Evolutionary conservation across 2,888 invertebrate species (phyloP), one percentile per base, ranked within the genome.

Genomic region (Caenorhabditis doughertyi): DNA sequence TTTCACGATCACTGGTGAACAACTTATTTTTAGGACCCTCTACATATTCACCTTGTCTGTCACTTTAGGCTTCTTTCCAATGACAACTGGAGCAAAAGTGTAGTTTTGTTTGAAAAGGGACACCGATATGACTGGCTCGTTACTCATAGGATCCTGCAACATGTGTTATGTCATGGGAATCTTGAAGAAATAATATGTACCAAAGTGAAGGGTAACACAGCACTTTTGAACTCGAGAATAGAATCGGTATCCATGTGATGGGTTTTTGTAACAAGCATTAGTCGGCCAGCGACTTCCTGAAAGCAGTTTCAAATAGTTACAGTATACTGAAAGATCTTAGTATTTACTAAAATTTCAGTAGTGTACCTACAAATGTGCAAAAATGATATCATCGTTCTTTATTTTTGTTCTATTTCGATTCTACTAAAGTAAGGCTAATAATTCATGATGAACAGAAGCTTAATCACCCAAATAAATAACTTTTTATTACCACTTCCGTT

Each of bases 61-160:
- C 39, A 23, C 49, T 44, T 68, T 77, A 8, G 77, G 60, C 27
- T 77, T 77, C n/a, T 60, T 77, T 29, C 77, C 77, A 11, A 77
- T 77, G 77, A 77, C 77, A 32, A 77, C 27, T 0, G 77, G 77
- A 8, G 77, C 49, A 44, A 68, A 62, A 8, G 77, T 68, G 62
- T n/a, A 77, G 51, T 77, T 77, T 32, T 62, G 60, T 70, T 67
- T 67, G 77, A 67, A 77, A 77, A 77, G 77, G 55, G 77, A 77
- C 68, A 77, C 77, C 60, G 77, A 58, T 44, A 60, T 77, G 51
- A 68, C 68, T 18, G 77, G 77, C 51, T 77, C 77, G 29, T 77
- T 68, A 49, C 53, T 77, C 47, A 35, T 35, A 2, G 77, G 77
- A 25, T 77, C 68, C 73, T 73, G 42, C 51, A 73, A 73, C 49